Evolutionary conservation across 2,888 invertebrate species (phyloP).

Genomic region (Willowsia nigromaculata): DNA sequence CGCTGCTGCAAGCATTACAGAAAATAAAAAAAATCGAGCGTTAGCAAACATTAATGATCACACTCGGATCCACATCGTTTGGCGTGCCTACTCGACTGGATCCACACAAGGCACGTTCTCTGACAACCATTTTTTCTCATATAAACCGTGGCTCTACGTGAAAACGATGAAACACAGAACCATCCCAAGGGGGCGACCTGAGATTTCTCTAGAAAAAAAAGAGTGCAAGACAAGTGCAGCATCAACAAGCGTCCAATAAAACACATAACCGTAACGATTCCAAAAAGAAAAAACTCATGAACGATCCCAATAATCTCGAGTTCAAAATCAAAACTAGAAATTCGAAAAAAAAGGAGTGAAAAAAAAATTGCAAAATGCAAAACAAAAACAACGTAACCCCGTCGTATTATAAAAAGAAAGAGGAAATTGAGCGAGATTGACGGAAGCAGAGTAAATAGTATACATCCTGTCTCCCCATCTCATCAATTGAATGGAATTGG

Average conservation of each 20-base stretch:
- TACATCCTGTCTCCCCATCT: constrained; percentile 68
- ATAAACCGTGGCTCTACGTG: too few species aligned
- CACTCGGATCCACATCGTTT: constrained; percentile 62
- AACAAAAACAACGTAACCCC: background rate
- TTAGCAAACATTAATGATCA: constrained; percentile 47
- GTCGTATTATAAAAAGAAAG: constrained; percentile 47
- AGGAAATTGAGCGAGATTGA: constrained; percentile 69
- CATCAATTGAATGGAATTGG: constrained; percentile 69
- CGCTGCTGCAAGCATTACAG: background rate
- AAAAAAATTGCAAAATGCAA: background rate
- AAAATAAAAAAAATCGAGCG: background rate
- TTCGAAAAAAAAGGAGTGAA: background rate
- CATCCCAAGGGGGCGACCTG: too few species aligned
- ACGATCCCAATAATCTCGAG: too few species aligned
- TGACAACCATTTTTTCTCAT: too few species aligned
- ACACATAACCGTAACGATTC: constrained; percentile 33
- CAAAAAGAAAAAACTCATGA: background rate
- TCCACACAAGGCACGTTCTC: too few species aligned
- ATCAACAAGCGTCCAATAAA: constrained; percentile 19
- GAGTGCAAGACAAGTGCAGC: background rate
- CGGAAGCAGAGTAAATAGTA: constrained; percentile 67
- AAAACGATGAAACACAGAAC: too few species aligned
- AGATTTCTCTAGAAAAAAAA: background rate
- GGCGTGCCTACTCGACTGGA: background rate
- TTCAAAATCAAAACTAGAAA: too few species aligned